A percentile compares a stretch with the other conserved stretches of the same genome.
phyloP scores from a whole-genome alignment of 35 echinoderm and acorn worm genomes.

The Patiria miniata region DNA sequence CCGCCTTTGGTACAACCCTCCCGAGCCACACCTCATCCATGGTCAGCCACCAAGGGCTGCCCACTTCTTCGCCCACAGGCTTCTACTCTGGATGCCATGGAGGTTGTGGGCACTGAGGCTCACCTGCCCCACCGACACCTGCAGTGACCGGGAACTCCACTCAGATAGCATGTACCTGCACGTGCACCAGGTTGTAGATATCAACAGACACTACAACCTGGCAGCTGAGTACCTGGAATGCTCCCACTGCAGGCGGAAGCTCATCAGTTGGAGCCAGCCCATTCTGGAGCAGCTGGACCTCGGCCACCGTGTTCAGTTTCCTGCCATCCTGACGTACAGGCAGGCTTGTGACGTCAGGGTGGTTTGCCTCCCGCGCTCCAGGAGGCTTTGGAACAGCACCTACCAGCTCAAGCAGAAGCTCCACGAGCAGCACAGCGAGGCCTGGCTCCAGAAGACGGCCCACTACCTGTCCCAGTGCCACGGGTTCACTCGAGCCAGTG shows the following conservation, averaged over 20 bases:
- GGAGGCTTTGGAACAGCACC: slow-evolving; percentile 50
- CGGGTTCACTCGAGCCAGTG: neutral
- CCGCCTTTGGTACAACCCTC: slow-evolving; percentile 53
- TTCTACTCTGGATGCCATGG: slow-evolving; percentile 48
- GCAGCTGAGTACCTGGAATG: slow-evolving; percentile 70
- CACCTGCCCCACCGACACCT: neutral
- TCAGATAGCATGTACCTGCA: slow-evolving; percentile 33
- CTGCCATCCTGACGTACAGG: slow-evolving; percentile 44
- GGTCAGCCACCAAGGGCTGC: slow-evolving; percentile 26
- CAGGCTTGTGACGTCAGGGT: slow-evolving; percentile 47
- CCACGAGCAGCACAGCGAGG: slow-evolving; percentile 47
- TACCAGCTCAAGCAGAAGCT: slow-evolving; percentile 39
- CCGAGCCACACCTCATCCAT: slow-evolving; percentile 1
- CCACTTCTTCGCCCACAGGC: slow-evolving; percentile 25
- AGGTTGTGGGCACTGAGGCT: slow-evolving; percentile 13
- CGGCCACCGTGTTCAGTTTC: slow-evolving; percentile 44
- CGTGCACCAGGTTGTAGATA: slow-evolving; percentile 51
- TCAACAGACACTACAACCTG: slow-evolving; percentile 57
- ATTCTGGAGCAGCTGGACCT: slow-evolving; percentile 29
- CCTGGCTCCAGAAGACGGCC: slow-evolving; percentile 37
- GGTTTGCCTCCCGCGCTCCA: slow-evolving; percentile 47
- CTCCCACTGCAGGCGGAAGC: slow-evolving; percentile 34
- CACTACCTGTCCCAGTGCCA: slow-evolving; percentile 14
- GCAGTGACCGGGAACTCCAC: slow-evolving; percentile 29
- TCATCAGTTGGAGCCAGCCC: slow-evolving; percentile 48